phyloP scores from a whole-genome alignment of 2,113 vertebrate species.

The Mirounga angustirostris region DNA sequence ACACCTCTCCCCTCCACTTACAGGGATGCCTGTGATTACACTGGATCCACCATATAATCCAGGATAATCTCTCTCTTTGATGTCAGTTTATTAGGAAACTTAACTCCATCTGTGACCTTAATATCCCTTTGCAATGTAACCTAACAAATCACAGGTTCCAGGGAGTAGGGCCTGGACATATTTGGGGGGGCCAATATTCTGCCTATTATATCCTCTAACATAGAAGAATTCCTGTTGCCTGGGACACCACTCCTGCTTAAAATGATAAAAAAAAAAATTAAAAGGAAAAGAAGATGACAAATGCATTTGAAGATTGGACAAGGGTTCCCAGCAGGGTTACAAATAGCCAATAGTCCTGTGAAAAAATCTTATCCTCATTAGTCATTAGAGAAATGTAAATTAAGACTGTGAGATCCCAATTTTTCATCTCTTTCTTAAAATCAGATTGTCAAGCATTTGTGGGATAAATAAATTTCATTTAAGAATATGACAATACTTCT shows the following conservation, averaged over 20 bases:
- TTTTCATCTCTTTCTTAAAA: neutral
- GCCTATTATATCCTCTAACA: neutral
- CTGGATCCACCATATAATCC: neutral
- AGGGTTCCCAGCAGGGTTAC: neutral
- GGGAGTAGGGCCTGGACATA: neutral
- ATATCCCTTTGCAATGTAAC: neutral
- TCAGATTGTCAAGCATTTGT: neutral
- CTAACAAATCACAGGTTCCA: neutral
- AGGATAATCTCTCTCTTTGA: neutral
- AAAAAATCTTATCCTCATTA: neutral
- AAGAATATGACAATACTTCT: neutral
- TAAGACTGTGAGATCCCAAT: neutral
- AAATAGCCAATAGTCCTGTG: neutral
- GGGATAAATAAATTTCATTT: neutral
- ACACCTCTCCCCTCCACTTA: neutral
- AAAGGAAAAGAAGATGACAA: neutral
- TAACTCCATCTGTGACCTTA: neutral
- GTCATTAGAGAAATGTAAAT: neutral
- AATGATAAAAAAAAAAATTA: neutral
- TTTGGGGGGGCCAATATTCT: neutral
- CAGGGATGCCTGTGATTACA: neutral
- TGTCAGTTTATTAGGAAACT: neutral
- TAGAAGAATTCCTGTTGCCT: neutral
- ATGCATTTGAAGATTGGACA: neutral
- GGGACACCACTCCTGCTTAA: neutral